These are phyloP conservation scores for Labroides dimidiatus DNA, from an alignment of 2,797 vertebrate species.

Conservation along the genomic window DNA sequence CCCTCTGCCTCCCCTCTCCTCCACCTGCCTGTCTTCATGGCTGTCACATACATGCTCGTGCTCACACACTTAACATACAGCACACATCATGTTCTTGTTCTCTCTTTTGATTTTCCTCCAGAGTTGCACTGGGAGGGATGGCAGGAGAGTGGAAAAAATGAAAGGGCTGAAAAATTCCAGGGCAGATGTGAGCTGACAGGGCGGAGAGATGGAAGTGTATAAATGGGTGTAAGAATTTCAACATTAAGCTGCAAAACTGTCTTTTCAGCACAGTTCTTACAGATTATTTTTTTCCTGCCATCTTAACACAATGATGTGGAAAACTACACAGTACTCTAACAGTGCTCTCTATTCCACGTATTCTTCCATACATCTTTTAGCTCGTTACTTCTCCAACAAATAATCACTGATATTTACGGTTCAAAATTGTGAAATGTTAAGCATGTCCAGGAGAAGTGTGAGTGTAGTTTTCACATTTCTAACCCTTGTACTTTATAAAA, in stretches of 20 bases:
- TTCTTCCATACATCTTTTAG: too few species aligned
- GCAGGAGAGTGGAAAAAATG: constrained; percentile 74
- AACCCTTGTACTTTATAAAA: too few species aligned
- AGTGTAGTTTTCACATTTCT: too few species aligned
- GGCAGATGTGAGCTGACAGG: constrained; percentile 73
- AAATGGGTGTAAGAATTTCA: constrained; percentile 32
- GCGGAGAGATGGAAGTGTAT: constrained; percentile 43
- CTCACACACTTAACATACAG: constrained; percentile 34
- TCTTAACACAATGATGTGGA: not conserved
- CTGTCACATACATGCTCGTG: constrained; percentile 66
- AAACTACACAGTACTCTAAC: not conserved
- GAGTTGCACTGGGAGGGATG: constrained; percentile 49
- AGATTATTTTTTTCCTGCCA: constrained; percentile 3
- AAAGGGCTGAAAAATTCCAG: constrained; percentile 69
- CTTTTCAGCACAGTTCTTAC: constrained; percentile 14
- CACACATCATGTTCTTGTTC: constrained; percentile 24
- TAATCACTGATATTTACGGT: too few species aligned
- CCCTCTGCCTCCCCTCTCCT: constrained; percentile 40
- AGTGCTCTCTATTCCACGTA: too few species aligned
- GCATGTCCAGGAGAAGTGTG: too few species aligned
- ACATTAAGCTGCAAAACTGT: constrained; percentile 32
- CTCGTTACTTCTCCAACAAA: too few species aligned
- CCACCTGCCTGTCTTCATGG: constrained; percentile 56
- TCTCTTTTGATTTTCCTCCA: constrained; percentile 33
- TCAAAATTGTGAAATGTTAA: too few species aligned